Percentiles rank a stretch among this genome's conserved stretches.
phyloP scores from a whole-genome alignment of 2,888 invertebrate genomes.

The Maniola hyperantus region DNA sequence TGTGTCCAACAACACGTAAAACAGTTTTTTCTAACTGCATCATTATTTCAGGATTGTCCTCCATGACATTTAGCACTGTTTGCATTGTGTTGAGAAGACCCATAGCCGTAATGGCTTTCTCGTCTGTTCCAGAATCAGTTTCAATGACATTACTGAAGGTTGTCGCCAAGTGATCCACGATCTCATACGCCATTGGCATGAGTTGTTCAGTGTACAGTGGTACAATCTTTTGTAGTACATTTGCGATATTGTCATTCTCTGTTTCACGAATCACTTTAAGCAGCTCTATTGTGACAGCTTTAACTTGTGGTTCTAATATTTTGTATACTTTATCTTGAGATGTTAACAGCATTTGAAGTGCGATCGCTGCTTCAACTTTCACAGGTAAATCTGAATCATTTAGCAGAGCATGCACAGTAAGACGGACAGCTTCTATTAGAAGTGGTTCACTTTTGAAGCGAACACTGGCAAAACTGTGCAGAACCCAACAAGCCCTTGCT shows the following conservation, averaged over 20 bases:
- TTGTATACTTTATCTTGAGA: conserved; percentile 90
- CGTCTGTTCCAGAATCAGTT: conserved; percentile 94
- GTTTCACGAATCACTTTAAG: conserved; percentile 96
- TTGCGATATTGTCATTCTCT: conserved; percentile 98
- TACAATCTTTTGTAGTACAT: conserved; percentile 97
- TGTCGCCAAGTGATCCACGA: conserved; percentile 94
- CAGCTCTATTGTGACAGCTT: conserved; percentile 91
- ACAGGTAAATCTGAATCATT: conserved; percentile 96
- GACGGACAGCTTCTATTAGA: conserved; percentile 89
- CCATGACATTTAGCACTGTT: conserved; percentile 96
- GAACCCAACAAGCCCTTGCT: conserved; percentile 97
- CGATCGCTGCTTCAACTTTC: conserved; percentile 98
- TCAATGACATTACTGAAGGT: conserved; percentile 90
- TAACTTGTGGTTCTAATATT: conserved; percentile 90
- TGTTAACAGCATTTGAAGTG: conserved; percentile 93
- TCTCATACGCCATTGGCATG: conserved; percentile 95
- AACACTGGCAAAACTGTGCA: conserved; percentile 94
- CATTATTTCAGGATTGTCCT: conserved; percentile 91
- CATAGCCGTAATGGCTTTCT: conserved; percentile 98
- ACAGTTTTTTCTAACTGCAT: conserved; percentile 95
- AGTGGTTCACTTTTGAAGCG: conserved; percentile 92
- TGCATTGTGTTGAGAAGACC: conserved; percentile 98
- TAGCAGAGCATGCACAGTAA: conserved; percentile 90
- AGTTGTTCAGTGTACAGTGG: conserved; percentile 94
- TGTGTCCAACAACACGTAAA: conserved; percentile 93